A percentile compares a stretch with the other conserved stretches of the same genome.
phyloP scores from a whole-genome alignment of 2,113 vertebrate species.

The Pavo muticus region DNA sequence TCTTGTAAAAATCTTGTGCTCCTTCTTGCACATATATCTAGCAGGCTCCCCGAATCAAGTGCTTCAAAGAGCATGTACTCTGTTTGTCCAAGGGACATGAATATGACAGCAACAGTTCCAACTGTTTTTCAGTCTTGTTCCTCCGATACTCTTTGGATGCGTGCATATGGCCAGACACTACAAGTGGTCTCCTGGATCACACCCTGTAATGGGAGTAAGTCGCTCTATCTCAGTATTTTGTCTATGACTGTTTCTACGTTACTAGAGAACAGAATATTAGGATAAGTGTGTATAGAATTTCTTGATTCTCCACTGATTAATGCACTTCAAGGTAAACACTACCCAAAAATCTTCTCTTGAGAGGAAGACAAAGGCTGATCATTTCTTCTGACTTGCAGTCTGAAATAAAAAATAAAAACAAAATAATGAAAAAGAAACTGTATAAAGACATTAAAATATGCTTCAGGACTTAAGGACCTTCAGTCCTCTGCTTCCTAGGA shows the following conservation, averaged over 20 bases:
- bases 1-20: background rate
- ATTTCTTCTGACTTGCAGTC: background rate
- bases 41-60: background rate
- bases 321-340: background rate
- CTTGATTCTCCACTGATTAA: accelerated
- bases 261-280: background rate
- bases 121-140: background rate
- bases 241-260: too few relatives aligned
- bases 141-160: background rate
- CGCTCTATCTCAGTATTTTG: background rate
- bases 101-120: background rate
- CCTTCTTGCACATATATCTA: background rate
- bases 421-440: background rate
- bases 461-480: background rate
- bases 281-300: background rate
- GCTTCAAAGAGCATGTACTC: background rate
- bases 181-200: background rate
- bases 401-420: background rate
- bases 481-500: background rate
- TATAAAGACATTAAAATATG: background rate
- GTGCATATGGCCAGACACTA: background rate
- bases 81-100: background rate
- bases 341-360: background rate
- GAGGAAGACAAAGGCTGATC: background rate
- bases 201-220: background rate